Conservation (phyloP, 2,888 invertebrate species). For the Clitarchus hookeri region DNA sequence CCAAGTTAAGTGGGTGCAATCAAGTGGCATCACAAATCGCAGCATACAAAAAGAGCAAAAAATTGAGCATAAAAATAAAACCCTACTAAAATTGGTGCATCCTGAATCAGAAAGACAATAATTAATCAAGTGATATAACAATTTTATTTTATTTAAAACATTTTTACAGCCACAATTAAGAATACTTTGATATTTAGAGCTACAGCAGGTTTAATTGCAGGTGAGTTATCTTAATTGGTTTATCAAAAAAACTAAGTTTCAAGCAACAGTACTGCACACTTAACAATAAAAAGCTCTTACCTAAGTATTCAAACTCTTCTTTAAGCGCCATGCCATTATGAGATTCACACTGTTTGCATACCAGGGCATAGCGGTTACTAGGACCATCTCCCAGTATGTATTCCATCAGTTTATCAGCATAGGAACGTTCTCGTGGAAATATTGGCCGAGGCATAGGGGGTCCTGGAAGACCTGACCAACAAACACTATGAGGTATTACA, state of each 20-base stretch:
- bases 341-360: conserved; percentile 85
- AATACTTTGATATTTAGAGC: no score
- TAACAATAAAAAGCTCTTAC: conserved; percentile 50
- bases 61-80: no score
- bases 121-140: no score
- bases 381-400: conserved; percentile 96
- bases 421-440: conserved; percentile 73
- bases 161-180: no score
- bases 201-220: no score
- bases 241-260: background rate
- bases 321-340: conserved; percentile 90
- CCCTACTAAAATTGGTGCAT: no score
- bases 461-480: conserved; percentile 45
- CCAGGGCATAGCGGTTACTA: conserved; percentile 90
- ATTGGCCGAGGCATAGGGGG: conserved; percentile 72
- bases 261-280: conserved; percentile 26
- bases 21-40: no score
- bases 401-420: conserved; percentile 89
- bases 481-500: background rate
- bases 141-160: background rate
- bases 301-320: conserved; percentile 71
- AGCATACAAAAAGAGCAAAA: no score
- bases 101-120: no score
- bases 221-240: no score
- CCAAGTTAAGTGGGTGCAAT: no score